These are phyloP conservation scores for Diadema setosum DNA, from an alignment of 35 echinoderm and acorn worm species.

Conservation along the genomic window DNA sequence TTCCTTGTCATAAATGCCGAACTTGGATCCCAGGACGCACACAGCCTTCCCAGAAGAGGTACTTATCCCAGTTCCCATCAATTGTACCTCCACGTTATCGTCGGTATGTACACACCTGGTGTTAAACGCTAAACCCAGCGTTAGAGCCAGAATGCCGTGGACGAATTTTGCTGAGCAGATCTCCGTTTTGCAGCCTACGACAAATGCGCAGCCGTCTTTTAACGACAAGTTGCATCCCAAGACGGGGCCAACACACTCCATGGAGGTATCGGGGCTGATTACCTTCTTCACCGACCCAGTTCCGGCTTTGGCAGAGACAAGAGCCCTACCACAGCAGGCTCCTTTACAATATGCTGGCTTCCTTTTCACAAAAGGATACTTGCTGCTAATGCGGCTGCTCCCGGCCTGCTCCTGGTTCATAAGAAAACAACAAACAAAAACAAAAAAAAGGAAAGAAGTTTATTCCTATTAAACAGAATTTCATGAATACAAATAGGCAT, in stretches of 20 bases:
- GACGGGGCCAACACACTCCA: background rate
- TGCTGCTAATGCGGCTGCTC: too few species aligned
- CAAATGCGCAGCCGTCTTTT: background rate
- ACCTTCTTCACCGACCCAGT: too few species aligned
- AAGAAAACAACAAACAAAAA: too few species aligned
- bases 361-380: too few species aligned
- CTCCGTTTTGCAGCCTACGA: background rate
- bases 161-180: background rate
- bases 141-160: background rate
- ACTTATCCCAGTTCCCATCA: background rate
- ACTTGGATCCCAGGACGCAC: background rate
- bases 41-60: background rate
- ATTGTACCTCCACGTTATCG: background rate
- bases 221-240: background rate
- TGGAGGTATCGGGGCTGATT: too few species aligned
- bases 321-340: too few species aligned
- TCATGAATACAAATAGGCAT: too few species aligned
- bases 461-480: too few species aligned
- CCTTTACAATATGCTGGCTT: too few species aligned
- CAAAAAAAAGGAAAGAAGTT: too few species aligned
- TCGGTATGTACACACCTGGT: background rate
- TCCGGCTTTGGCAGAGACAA: too few species aligned
- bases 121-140: background rate
- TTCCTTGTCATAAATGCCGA: background rate
- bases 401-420: too few species aligned